Evolutionary conservation across 1,140 invertebrate genomes (phyloP), one percentile per base, ranked within the genome.

Genomic region (Galleria mellonella): DNA sequence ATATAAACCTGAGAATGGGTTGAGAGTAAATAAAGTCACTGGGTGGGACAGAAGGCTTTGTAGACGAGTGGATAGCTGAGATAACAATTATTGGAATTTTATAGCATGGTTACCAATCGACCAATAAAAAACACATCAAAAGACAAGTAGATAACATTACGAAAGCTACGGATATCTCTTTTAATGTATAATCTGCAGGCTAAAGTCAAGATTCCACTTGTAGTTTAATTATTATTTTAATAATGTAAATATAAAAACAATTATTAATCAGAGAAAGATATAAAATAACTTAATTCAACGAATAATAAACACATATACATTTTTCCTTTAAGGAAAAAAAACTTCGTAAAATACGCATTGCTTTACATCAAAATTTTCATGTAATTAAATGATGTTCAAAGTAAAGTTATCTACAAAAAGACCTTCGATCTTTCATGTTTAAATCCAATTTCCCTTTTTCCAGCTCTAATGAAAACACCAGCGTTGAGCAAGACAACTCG

Each of bases 1-100:
- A 75, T 79, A 76, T 76, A 78, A 79, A 82, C 75, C 68, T 74
- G 68, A 56, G 46, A 74, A 82, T 76, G 56, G 70, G 67, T 76
- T 72, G 57, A 58, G 68, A 78, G 68, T 78, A 81, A 84, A 82
- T 79, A 83, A 79, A 77, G 62, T 73, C 62, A 61, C 55, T 66
- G 60, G 46, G 50, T 36, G 52, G 51, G 55, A 55, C 47, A 47
- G 17, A 23, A 54, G 33, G 53, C 55, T 45, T 52, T 37, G 61
- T 59, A 53, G 17, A 23, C 17, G 61, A 52, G 61, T 69, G 61
- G 62, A 71, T 76, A 32, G 62, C 56, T 51, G 62, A 72, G 70
- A 74, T 72, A 79, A 72, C 75, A 75, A 72, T 79, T 83, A 73
- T 73, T 77, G 55, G 56, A 59, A 55, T 54, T 78, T 72, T 72